These are phyloP conservation scores for Stomatorhinus walkeri DNA, from an alignment of 2,797 vertebrate genomes.

Conservation along the genomic window DNA sequence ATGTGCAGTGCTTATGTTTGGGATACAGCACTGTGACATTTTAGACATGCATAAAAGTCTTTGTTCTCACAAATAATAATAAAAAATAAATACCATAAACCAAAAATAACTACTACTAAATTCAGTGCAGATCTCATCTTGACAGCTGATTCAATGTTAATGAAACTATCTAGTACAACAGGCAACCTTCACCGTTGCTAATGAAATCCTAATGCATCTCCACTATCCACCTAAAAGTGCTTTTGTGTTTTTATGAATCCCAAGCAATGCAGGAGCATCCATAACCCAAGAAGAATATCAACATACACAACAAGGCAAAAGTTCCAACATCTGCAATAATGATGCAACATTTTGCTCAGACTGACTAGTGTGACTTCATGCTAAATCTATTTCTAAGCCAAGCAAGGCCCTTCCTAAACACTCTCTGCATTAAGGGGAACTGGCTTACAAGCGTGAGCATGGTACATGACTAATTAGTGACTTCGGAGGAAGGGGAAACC, in stretches of 20 bases:
- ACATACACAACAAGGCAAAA: neutral
- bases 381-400: neutral
- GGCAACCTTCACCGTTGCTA: neutral
- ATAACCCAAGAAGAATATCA: neutral
- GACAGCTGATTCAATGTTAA: neutral
- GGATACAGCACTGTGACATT: neutral
- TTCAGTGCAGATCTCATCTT: neutral
- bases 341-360: neutral
- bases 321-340: neutral
- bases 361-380: conserved; percentile 1
- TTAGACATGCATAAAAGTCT: neutral
- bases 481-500: neutral
- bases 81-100: neutral
- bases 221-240: neutral
- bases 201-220: neutral
- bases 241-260: neutral
- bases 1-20: neutral
- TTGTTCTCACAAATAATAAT: neutral
- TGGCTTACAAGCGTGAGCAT: neutral
- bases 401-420: neutral
- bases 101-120: neutral
- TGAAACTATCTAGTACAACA: neutral
- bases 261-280: neutral
- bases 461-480: neutral
- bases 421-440: neutral